Conservation (phyloP, 92 coral and sea anemone species). For the Paragorgia papillata region DNA sequence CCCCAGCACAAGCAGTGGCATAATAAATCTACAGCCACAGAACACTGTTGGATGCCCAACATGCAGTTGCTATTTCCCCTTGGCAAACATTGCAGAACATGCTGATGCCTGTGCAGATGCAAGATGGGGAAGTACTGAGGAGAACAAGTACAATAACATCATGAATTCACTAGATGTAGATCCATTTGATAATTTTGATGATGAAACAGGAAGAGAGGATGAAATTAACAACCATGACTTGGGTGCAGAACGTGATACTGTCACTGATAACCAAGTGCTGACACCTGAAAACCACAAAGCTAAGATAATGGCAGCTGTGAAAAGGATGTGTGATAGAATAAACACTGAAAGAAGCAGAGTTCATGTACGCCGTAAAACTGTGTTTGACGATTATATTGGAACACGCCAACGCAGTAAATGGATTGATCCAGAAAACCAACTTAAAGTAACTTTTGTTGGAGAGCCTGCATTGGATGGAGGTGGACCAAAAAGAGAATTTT, state of each 20-base stretch:
- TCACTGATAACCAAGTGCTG: neutral
- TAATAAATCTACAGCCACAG: neutral
- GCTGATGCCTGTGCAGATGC: slow-evolving; percentile 28
- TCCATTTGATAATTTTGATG: neutral
- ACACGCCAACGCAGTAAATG: slow-evolving; percentile 26
- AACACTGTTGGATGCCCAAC: slow-evolving; percentile 8
- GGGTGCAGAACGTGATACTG: too few relatives aligned
- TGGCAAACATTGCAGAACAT: neutral
- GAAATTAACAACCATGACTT: neutral
- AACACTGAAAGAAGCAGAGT: neutral
- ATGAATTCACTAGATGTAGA: neutral
- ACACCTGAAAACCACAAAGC: slow-evolving; percentile 23
- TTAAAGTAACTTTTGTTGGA: slow-evolving; percentile 23
- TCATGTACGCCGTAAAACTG: slow-evolving; percentile 13
- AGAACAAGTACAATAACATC: slow-evolving; percentile 6
- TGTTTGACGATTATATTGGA: slow-evolving; percentile 25
- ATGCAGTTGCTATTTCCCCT: neutral
- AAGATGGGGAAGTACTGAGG: slow-evolving; percentile 23
- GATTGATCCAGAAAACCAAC: slow-evolving; percentile 27
- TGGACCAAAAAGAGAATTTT: too few relatives aligned
- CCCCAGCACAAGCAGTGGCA: neutral
- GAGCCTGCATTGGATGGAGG: slow-evolving; percentile 23
- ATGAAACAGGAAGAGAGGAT: too few relatives aligned
- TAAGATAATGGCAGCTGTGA: slow-evolving; percentile 2
- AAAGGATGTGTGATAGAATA: neutral